A percentile compares a stretch with the other conserved stretches of the same genome.
These are phyloP conservation scores for Pantelozetes paolii DNA, from an alignment of 2,888 invertebrate genomes.

Conservation along the genomic window DNA sequence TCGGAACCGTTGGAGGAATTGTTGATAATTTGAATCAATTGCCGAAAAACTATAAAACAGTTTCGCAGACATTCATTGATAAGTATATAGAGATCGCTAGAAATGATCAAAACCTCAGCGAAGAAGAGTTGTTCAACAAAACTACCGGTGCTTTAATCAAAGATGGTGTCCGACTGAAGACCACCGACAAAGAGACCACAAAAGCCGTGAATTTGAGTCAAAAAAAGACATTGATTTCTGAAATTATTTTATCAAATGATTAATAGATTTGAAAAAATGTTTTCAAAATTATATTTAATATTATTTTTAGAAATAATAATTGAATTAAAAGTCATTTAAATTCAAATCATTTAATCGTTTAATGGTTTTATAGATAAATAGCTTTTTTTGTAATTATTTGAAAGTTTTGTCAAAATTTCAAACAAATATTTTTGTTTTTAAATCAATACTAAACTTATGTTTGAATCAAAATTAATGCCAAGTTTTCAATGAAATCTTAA, in stretches of 20 bases:
- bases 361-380: too few species aligned
- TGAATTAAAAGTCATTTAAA: too few species aligned
- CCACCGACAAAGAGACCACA: not conserved
- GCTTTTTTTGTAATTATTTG: too few species aligned
- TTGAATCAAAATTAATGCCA: not conserved
- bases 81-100: not conserved
- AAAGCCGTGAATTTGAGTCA: not conserved
- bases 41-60: not conserved
- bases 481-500: not conserved
- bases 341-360: too few species aligned
- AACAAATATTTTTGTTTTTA: not conserved
- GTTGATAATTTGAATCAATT: conserved; percentile 49
- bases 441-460: not conserved
- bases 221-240: not conserved
- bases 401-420: not conserved
- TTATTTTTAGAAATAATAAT: too few species aligned
- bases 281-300: not conserved
- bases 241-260: not conserved
- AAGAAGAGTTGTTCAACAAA: not conserved
- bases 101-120: not conserved
- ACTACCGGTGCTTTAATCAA: not conserved
- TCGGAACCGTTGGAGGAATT: conserved; percentile 51
- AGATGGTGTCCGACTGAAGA: not conserved
- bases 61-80: conserved; percentile 17
- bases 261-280: not conserved